Evolutionary conservation across 2,797 vertebrate species (phyloP).

Genomic region (Serranus cabrilla): DNA sequence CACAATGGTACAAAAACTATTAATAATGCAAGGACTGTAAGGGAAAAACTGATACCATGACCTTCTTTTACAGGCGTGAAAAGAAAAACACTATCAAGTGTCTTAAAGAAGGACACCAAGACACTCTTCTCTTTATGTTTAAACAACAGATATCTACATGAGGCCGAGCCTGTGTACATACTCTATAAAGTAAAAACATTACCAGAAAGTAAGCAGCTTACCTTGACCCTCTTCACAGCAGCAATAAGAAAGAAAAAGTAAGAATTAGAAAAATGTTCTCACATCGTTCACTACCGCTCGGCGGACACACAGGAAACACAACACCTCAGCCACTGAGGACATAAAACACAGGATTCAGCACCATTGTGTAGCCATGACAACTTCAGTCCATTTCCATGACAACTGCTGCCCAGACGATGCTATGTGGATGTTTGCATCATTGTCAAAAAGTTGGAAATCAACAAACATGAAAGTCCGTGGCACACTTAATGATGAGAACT

Average conservation of each 20-base stretch:
- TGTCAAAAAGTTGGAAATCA: constrained; percentile 18
- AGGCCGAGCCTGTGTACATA: neutral
- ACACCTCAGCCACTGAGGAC: constrained; percentile 74
- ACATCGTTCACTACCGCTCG: constrained; percentile 57
- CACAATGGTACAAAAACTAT: neutral
- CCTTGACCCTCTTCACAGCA: constrained; percentile 97
- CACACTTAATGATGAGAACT: constrained; percentile 1
- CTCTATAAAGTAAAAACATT: neutral
- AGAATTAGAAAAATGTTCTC: constrained; percentile 73
- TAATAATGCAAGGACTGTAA: constrained; percentile 15
- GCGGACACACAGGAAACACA: constrained; percentile 64
- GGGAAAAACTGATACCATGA: constrained; percentile 3
- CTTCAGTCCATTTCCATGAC: constrained; percentile 71
- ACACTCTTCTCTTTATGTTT: neutral
- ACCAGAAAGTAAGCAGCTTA: constrained; percentile 76
- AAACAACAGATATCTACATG: neutral
- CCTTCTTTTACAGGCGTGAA: constrained; percentile 9
- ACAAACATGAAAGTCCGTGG: constrained; percentile 26
- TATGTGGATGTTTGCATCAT: constrained; percentile 33
- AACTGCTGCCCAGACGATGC: constrained; percentile 56
- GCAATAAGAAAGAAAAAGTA: constrained; percentile 83
- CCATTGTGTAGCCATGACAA: constrained; percentile 70
- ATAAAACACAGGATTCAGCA: constrained; percentile 73
- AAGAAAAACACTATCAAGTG: neutral
- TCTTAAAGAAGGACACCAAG: neutral